Evolutionary conservation across 2,888 invertebrate species (phyloP), one percentile per base, ranked within the genome.

Genomic region (Hofmannophila pseudospretella): DNA sequence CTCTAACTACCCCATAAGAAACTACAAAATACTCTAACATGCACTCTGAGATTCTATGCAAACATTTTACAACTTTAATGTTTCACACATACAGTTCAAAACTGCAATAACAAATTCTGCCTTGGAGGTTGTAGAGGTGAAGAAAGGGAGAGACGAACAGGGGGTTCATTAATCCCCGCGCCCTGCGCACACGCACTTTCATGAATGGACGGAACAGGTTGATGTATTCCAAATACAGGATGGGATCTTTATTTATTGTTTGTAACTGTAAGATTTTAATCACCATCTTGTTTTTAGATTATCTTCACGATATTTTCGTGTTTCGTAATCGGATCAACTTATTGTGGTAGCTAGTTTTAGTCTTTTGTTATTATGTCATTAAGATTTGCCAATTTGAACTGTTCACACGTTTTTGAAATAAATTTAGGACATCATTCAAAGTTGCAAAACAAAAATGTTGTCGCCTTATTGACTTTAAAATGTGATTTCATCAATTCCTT

Each of bases 171-270:
- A 85, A 85, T 84, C 85, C 85, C 84, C 85, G 80, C 84, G 79
- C 85, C 81, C 82, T 84, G 85, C 84, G 84, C 82, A 67, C 85
- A 82, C 85, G 85, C 85, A 86, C 85, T 86, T 85, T 86, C 82
- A 86, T 86, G 85, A 86, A 86, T 86, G 85, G 80, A 70, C 74
- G 77, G 27, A 85, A 85, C 85, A 86, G 85, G 85, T 86, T 86
- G 84, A 84, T 84, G 76, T 78, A 74, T 82, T 67, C 61, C 46
- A 45, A 51, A 52, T 71, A 86, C 70, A 82, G 82, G 72, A 12
- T 79, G 82, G n/a, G 16, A 16, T 16, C 16, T 16, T 5, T 16
- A 16, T 16, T n/a, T n/a, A n/a, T n/a, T n/a, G n/a, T n/a, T n/a
- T n/a, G n/a, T n/a, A n/a, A n/a, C n/a, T n/a, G n/a, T n/a, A n/a